Conservation (phyloP, 2,797 vertebrate species). For the Ispidina picta region DNA sequence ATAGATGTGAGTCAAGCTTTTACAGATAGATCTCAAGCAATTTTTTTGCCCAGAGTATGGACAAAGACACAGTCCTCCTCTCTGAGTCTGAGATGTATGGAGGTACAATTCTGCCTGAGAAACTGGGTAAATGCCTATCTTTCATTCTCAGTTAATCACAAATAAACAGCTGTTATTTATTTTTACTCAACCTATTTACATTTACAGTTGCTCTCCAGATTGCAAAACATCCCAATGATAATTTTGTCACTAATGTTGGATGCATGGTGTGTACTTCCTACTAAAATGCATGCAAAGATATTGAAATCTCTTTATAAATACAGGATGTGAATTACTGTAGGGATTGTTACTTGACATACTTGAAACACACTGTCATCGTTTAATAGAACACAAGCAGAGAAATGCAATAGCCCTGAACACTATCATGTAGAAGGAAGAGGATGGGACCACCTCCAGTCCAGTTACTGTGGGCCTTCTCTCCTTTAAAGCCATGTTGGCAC, state of each 20-base stretch:
- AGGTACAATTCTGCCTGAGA: neutral
- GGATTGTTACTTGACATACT: neutral
- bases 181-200: neutral
- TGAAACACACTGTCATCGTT: neutral
- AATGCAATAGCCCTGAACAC: neutral
- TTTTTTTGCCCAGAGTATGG: neutral
- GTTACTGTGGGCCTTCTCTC: neutral
- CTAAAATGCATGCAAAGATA: neutral
- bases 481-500: neutral
- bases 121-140: neutral
- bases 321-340: neutral
- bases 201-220: neutral
- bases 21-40: neutral
- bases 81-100: rapidly evolving
- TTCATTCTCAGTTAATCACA: neutral
- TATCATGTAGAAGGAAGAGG: neutral
- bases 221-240: neutral
- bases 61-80: neutral
- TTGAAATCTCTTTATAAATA: neutral
- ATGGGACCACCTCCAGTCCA: neutral
- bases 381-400: neutral
- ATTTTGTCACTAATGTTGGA: neutral
- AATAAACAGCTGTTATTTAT: neutral
- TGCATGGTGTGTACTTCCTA: neutral
- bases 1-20: neutral